Conservation (phyloP, 2,888 invertebrate genomes). For the Minunthozetes semirufus region DNA sequence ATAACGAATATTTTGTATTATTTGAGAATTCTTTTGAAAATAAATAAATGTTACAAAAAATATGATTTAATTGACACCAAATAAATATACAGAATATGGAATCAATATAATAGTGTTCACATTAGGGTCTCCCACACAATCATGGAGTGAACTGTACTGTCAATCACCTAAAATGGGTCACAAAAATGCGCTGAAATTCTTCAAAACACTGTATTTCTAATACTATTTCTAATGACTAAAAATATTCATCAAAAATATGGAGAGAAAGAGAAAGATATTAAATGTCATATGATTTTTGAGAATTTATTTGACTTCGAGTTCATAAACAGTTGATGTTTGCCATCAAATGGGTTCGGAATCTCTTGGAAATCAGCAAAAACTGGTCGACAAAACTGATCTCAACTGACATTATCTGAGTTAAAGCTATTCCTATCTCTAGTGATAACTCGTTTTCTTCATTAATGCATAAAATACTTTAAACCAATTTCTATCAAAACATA, state of each 20-base stretch:
- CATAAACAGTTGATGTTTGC: too few relatives aligned
- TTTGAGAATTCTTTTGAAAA: neutral
- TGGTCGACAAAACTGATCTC: neutral
- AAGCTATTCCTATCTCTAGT: neutral
- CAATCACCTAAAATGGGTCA: slow-evolving; percentile 13
- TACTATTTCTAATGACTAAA: neutral
- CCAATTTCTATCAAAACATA: neutral
- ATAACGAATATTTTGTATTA: neutral
- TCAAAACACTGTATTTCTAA: neutral
- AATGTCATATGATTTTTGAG: neutral
- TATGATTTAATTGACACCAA: neutral
- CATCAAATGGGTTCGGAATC: neutral
- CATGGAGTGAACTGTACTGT: neutral
- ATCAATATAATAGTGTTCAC: neutral
- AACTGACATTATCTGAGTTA: neutral
- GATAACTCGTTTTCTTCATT: neutral
- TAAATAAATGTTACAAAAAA: neutral
- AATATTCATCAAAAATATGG: neutral
- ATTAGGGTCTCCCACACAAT: neutral
- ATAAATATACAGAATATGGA: neutral
- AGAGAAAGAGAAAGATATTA: neutral
- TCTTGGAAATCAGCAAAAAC: neutral
- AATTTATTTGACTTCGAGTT: too few relatives aligned
- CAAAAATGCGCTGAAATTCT: neutral
- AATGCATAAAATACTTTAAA: neutral